Percentiles rank a stretch among this genome's conserved stretches.
phyloP scores from a whole-genome alignment of 2,113 vertebrate species.

The Hyperoodon ampullatus region DNA sequence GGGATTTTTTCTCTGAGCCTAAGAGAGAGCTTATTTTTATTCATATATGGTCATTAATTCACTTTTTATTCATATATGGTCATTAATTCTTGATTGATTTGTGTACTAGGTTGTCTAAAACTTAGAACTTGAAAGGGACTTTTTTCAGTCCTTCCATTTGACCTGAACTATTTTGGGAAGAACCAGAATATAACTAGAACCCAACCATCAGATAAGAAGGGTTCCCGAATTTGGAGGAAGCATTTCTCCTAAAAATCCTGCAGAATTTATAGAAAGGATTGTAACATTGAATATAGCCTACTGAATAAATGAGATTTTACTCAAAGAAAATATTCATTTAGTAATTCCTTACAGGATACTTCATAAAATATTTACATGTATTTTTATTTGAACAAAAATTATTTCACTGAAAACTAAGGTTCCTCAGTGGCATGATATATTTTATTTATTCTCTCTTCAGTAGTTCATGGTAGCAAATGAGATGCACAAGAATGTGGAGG shows the following conservation, averaged over 20 bases:
- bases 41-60: neutral
- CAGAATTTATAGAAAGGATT: neutral
- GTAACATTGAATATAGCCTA: neutral
- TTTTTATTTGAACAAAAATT: slow-evolving; percentile 9
- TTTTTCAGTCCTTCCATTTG: neutral
- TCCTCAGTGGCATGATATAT: neutral
- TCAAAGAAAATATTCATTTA: neutral
- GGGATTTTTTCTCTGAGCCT: neutral
- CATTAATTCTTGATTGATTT: neutral
- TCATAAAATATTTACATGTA: neutral
- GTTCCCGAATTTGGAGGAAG: neutral
- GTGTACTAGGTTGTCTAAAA: neutral
- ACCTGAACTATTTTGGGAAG: neutral
- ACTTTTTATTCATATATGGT: neutral
- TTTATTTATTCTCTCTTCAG: neutral
- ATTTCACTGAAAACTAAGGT: neutral
- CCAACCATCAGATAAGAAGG: neutral
- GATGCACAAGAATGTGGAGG: neutral
- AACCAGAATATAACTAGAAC: neutral
- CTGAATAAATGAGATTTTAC: neutral
- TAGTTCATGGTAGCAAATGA: neutral
- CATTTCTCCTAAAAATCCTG: neutral
- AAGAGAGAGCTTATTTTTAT: slow-evolving; percentile 3
- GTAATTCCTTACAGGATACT: neutral
- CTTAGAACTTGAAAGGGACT: neutral